Evolutionary conservation across 1,140 invertebrate genomes (phyloP), one percentile per base, ranked within the genome.

Genomic region (Drosophila carrolli): DNA sequence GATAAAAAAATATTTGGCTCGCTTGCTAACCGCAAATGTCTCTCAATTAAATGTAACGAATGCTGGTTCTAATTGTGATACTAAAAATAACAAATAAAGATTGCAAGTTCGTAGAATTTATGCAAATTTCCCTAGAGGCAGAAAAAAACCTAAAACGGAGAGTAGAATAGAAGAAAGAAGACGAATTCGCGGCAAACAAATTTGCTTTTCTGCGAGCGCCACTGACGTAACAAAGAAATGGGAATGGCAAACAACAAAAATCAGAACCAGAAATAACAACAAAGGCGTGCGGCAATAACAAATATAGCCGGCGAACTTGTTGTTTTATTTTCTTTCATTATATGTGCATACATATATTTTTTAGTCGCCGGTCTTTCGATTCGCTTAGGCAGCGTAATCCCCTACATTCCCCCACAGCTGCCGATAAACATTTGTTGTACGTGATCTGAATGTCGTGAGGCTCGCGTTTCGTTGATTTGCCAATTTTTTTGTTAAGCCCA

Each of bases 181-280:
- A 63, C 55, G 51, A 56, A 57, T 46, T 75, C 16, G 55, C 47
- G n/a, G 19, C 57, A 71, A 70, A 65, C 66, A 51, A 73, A 73
- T 54, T 41, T 50, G 58, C 63, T 73, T 75, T 46, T 58, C 14
- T 11, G 47, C 32, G 16, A 47, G 56, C 37, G 32, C 43, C 48
- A 11, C 55, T 76, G 73, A 77, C 74, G 75, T 76, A 76, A 76
- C 74, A 71, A 58, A 50, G 65, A 57, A 68, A 27, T 10, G 53
- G 59, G 23, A 41, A 58, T 41, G 54, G 14, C 51, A 71, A 58
- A 71, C 19, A 71, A 29, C 53, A 35, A 32, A 62, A 74, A 27
- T 40, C 56, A 38, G 37, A 53, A 53, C 44, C 50, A 19, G 9
- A 59, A 58, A 62, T 41, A 68, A 74, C 70, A 51, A 51, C 29